Evolutionary conservation across 2,113 vertebrate genomes (phyloP).

Genomic region (Argyrosomus japonicus): DNA sequence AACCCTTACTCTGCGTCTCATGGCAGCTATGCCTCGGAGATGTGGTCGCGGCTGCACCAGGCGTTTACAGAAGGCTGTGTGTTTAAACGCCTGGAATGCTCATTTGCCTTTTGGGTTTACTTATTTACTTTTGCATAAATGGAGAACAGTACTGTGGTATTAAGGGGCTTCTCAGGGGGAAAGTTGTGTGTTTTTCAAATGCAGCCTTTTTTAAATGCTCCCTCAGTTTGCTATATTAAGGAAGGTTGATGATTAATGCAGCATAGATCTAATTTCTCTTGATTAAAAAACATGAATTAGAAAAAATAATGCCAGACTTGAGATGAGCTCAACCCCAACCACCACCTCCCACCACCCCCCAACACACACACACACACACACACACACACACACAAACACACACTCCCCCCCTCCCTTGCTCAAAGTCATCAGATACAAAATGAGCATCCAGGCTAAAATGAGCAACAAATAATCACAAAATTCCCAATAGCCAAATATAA

Average conservation of each 20-base stretch:
- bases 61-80: slow-evolving; percentile 82
- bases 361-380: neutral
- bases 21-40: slow-evolving; percentile 67
- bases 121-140: slow-evolving; percentile 86
- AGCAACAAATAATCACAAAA: slow-evolving; percentile 71
- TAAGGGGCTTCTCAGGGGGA: slow-evolving; percentile 76
- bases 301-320: slow-evolving; percentile 61
- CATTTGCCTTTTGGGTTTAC: slow-evolving; percentile 83
- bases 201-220: slow-evolving; percentile 68
- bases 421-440: slow-evolving; percentile 80
- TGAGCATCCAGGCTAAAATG: slow-evolving; percentile 68
- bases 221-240: slow-evolving; percentile 74
- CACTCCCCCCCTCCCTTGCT: slow-evolving; percentile 33
- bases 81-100: slow-evolving; percentile 83
- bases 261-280: slow-evolving; percentile 78
- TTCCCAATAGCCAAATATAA: slow-evolving; percentile 73
- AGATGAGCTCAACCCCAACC: slow-evolving; percentile 41
- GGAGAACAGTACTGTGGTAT: slow-evolving; percentile 82
- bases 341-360: neutral
- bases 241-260: slow-evolving; percentile 74
- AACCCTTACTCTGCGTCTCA: slow-evolving; percentile 30
- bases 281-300: slow-evolving; percentile 75
- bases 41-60: slow-evolving; percentile 66
- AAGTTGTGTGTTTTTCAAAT: slow-evolving; percentile 74
- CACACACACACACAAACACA: slow-evolving; percentile 17